Evolutionary conservation across 2,888 invertebrate species (phyloP).

Genomic region (Stenchaetothrips biformis): DNA sequence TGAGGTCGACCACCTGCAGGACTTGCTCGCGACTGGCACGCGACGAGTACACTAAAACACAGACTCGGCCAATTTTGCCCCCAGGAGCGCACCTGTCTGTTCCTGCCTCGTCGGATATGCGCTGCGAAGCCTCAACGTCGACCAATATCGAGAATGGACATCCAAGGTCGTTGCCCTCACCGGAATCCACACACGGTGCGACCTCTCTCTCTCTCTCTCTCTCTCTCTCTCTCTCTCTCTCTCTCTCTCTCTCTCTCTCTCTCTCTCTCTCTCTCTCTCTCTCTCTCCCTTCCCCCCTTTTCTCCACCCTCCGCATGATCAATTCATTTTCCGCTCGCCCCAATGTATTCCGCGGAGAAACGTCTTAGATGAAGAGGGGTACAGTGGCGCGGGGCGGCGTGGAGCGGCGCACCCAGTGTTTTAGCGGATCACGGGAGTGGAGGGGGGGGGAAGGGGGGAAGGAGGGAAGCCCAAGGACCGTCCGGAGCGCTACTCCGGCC

Average conservation of each 20-base stretch:
- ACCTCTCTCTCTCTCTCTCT: background rate
- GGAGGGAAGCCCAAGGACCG: background rate
- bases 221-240: background rate
- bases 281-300: background rate
- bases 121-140: no score
- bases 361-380: background rate
- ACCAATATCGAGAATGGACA: no score
- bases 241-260: background rate
- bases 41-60: no score
- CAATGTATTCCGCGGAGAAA: background rate
- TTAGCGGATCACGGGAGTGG: background rate
- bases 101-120: no score
- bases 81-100: no score
- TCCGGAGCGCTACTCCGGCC: background rate
- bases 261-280: no score
- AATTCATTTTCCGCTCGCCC: slow-evolving; percentile 1
- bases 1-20: no score
- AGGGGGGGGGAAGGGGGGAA: no score
- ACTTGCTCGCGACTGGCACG: no score
- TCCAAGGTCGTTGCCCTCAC: no score
- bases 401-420: background rate
- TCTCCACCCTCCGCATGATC: background rate
- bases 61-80: no score
- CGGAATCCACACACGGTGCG: no score
- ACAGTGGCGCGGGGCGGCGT: background rate